Evolutionary conservation across 2,113 vertebrate genomes (phyloP).

Genomic region (human (Homo sapiens)): GRCh38 chr16:73151001-73151500

Average conservation of each 20-base stretch:
- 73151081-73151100: neutral
- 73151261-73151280: neutral
- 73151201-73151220: slow-evolving; percentile 13
- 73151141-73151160: neutral
- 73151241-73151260: neutral
- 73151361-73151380: neutral
- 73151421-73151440: neutral
- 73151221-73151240: neutral
- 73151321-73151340: neutral
- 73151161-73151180: neutral
- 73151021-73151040: neutral
- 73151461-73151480: neutral
- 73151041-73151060: neutral
- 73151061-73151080: neutral
- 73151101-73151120: neutral
- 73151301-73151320: neutral
- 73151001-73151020: neutral
- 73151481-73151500: neutral
- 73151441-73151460: neutral
- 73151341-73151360: neutral
- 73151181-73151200: neutral
- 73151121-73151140: neutral
- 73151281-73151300: neutral
- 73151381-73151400: neutral
- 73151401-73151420: neutral